Base-by-base conservation (phyloP, 2,797 vertebrate genomes). In the Myiothlypis coronata region DNA sequence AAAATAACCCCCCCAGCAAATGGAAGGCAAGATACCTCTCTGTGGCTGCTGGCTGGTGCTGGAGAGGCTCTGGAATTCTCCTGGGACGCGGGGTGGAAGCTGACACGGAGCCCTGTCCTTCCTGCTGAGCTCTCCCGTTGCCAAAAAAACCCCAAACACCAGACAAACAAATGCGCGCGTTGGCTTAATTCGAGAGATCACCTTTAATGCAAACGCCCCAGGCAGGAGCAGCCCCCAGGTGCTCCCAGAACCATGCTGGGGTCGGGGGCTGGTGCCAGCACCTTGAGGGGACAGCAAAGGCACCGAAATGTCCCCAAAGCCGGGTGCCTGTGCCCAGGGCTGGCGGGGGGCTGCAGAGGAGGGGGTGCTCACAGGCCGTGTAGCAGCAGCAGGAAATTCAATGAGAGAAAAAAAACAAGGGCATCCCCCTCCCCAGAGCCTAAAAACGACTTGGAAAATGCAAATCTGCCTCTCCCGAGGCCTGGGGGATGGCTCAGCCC, bases 351-450 rank as follows among this genome's bases (percentile, higher is more conserved):
- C 69, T 50, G 50, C 1, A 12, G 39, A 0, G 1, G 23, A 77
- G 63, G 43, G 71, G 71, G 27, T 20, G 84, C 87, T 44, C 80
- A 37, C 70, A 57, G 90, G 94, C 87, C 39, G 50, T 95, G 95
- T 96, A 98, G 97, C 97, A 97, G 97, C 97, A 97, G 95, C 83
- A 96, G 96, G 91, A 92, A 92, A 97, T 69, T 95, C 95, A 77
- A 79, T 1, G 8, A n/a, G 41, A 39, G 52, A 55, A 10, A 28
- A 37, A 37, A 11, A 27, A 27, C 12, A 64, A 26, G 74, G 26
- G 57, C 52, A 53, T 46, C 32, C 34, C 20, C 41, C 24, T 15
- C 28, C n/a, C 64, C 61, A 50, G 69, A 55, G 37, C 52, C 76
- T 61, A 70, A 9, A 41, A 82, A 35, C 28, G 5, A 24, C 53